phyloP scores from a whole-genome alignment of 2,888 invertebrate species.

The Cosmopolites sordidus region DNA sequence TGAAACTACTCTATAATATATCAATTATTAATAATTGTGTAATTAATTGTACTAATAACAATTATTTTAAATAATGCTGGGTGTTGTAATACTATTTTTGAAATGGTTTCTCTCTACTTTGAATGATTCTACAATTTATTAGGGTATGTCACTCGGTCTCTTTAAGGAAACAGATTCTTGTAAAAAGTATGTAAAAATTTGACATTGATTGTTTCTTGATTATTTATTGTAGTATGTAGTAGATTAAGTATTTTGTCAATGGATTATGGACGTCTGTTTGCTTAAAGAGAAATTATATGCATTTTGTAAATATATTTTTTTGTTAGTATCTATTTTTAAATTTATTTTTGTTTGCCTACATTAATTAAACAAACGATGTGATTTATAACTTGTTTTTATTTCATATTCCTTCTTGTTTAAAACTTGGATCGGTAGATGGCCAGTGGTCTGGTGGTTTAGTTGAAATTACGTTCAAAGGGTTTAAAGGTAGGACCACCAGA shows the following conservation, averaged over 20 bases:
- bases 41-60: no score
- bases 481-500: no score
- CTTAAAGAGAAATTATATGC: constrained; percentile 13
- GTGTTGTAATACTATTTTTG: no score
- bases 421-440: no score
- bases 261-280: neutral
- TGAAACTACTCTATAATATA: no score
- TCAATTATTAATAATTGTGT: no score
- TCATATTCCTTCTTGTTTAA: no score
- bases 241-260: neutral
- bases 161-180: constrained; percentile 2
- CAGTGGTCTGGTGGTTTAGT: no score
- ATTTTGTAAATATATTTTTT: constrained; percentile 38
- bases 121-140: neutral
- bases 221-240: neutral
- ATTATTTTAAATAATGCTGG: no score
- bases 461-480: no score
- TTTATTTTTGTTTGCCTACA: constrained; percentile 34
- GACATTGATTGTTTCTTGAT: neutral
- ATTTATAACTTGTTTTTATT: neutral
- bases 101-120: no score
- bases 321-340: constrained; percentile 36
- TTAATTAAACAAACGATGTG: constrained; percentile 23
- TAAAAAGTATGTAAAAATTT: constrained; percentile 1
- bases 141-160: neutral